Base-by-base conservation (phyloP, 1,140 invertebrate species). In the Triops cancriformis region DNA sequence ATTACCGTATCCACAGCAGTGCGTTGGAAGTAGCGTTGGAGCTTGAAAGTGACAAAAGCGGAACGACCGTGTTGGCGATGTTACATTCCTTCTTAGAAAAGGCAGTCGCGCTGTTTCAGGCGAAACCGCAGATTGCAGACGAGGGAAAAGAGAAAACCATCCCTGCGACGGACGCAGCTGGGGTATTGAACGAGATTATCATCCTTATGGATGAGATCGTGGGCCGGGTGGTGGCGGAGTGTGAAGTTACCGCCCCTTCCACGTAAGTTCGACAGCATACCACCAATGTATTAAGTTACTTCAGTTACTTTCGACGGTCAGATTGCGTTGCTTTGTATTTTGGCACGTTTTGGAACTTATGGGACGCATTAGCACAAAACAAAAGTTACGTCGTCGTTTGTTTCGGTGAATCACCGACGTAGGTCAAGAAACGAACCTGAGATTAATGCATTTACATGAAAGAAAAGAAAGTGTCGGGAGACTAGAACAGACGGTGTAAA, bases 191-290 rank as follows among this genome's bases (percentile, higher is more conserved):
- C 37, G 77, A 78, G 11, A 73, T 78, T 26, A 74, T 73, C 7
- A 28, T 78, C 23, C 37, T 78, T 26, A 42, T 78, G 18, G 74
- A 79, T 51, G 81, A 82, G 74, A 72, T 83, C 3, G 18, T 83
- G 14, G 78, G 80, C 28, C 80, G 80, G 27, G 73, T 83, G 2
- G 72, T 83, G 11, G 74, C 76, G 37, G 77, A 64, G 80, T 37
- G 82, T 82, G 4, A 76, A 76, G 45, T 27, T 18, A 76, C 74
- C 73, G 37, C 11, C 37, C 27, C 31, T 37, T 37, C 31, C 2
- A 37, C 31, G 31, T 37, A 37, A 37, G 31, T 37, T 37, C 7
- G 31, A 37, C 31, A 37, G 7, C 31, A 37, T 7, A 37, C 7
- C 31, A 37, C 2, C 31, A 7, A 4, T 37, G 7, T 37, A 37